Evolutionary conservation across 2,888 invertebrate genomes (phyloP), one percentile per base, ranked within the genome.

Genomic region (Chrysopilus asiliformis): DNA sequence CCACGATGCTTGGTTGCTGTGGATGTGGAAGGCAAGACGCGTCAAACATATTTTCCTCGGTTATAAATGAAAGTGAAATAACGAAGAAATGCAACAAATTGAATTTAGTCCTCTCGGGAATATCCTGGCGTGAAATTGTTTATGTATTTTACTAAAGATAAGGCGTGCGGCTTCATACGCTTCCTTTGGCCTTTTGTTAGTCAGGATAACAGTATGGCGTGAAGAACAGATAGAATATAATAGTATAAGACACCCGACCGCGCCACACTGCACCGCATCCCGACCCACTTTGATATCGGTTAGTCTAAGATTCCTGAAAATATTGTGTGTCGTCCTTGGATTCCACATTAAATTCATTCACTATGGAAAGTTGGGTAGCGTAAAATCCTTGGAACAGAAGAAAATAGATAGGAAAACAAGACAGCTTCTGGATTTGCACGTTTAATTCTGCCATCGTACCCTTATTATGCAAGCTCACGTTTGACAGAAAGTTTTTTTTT

Each of bases 51-150:
- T 34, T 34, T 27, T 16, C 24, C 19, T 34, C 28, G 3, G 22
- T 26, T 34, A 34, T 34, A 34, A 34, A 34, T 34, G 33, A 29
- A 32, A 14, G 24, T 36, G 36, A 40, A 36, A 29, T 40, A 40
- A 40, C 28, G 40, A 37, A 40, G 40, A 36, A 40, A 40, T 40
- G 40, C 40, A 40, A 40, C 40, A 40, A 40, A 40, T 40, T 40
- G 40, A 40, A 40, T 40, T 40, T 40, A 36, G 36, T 37, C 34
- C 40, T 40, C 36, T 25, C 34, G 40, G 40, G 40, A 33, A 40
- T 40, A 40, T 36, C 32, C 27, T 33, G 26, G 40, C 36, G 40
- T 40, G 40, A 36, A 40, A 40, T 40, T 40, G 36, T 36, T 40
- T 40, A 36, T 40, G 36, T 40, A 40, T 36, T 12, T 32, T 33